A percentile compares a stretch with the other conserved stretches of the same genome.
These are phyloP conservation scores for Caradrina clavipalpis DNA, from an alignment of 2,888 invertebrate species.

Conservation along the genomic window DNA sequence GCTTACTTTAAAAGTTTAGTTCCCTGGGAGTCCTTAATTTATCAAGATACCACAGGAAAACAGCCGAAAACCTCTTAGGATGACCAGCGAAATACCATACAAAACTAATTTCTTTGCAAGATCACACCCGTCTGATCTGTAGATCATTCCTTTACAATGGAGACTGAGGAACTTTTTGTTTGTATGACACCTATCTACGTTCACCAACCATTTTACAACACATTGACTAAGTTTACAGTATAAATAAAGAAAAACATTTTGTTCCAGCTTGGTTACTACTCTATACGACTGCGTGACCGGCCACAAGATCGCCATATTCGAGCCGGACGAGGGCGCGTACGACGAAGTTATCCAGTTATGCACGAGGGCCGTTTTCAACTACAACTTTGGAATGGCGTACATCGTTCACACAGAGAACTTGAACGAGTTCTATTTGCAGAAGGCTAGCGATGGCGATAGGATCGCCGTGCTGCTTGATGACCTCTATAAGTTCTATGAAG, in stretches of 20 bases:
- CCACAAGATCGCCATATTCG: conserved; percentile 86
- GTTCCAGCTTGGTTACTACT: conserved; percentile 92
- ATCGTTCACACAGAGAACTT: conserved; percentile 91
- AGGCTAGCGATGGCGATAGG: conserved; percentile 83
- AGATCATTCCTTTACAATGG: no score
- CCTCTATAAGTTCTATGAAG: conserved; percentile 90
- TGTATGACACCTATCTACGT: no score
- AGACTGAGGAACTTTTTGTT: no score
- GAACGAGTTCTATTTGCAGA: conserved; percentile 92
- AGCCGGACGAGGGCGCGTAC: conserved; percentile 90
- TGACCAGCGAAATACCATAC: no score
- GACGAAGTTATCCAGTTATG: conserved; percentile 90
- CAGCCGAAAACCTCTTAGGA: no score
- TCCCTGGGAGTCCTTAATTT: no score
- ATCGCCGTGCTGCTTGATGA: conserved; percentile 91
- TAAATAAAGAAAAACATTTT: conserved; percentile 1
- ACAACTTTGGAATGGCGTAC: conserved; percentile 90
- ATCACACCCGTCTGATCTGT: no score
- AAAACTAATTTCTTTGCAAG: no score
- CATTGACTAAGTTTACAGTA: no score
- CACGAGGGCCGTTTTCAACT: conserved; percentile 91
- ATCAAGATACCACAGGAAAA: no score
- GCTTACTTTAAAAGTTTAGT: no score
- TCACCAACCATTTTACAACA: no score
- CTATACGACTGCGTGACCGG: conserved; percentile 90